phyloP scores from a whole-genome alignment of 2,888 invertebrate species.

The Meteorus cinctellus region DNA sequence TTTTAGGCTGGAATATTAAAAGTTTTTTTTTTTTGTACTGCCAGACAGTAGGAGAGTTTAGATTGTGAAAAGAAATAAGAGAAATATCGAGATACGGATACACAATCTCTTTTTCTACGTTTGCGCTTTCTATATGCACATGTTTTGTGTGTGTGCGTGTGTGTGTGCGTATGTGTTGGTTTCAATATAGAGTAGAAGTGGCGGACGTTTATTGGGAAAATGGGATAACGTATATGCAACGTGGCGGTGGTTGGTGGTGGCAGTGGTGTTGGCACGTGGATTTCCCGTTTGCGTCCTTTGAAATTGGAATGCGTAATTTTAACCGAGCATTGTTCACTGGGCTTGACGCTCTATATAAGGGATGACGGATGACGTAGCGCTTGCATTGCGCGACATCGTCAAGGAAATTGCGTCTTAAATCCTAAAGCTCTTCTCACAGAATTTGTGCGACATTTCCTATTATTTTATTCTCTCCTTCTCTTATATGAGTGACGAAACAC shows the following conservation, averaged over 20 bases:
- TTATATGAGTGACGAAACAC: neutral
- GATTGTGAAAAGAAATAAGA: neutral
- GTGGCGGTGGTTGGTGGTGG: slow-evolving; percentile 45
- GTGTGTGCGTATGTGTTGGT: slow-evolving; percentile 1
- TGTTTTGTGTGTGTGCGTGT: neutral
- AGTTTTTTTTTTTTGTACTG: slow-evolving; percentile 6
- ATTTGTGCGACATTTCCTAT: slow-evolving; percentile 28
- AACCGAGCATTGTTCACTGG: slow-evolving; percentile 57
- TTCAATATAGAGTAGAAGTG: slow-evolving; percentile 19
- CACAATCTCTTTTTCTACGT: neutral
- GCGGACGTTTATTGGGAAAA: slow-evolving; percentile 42
- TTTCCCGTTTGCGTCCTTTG: slow-evolving; percentile 55
- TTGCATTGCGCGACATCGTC: slow-evolving; percentile 52
- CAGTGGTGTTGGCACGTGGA: slow-evolving; percentile 46
- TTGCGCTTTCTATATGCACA: neutral
- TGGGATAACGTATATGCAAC: slow-evolving; percentile 33
- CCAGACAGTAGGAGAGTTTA: neutral
- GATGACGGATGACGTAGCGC: slow-evolving; percentile 59
- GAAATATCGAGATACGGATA: neutral
- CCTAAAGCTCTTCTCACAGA: slow-evolving; percentile 35
- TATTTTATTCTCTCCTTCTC: slow-evolving; percentile 13
- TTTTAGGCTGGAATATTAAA: neutral
- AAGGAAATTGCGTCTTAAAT: slow-evolving; percentile 65
- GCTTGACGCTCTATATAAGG: slow-evolving; percentile 42
- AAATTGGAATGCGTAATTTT: slow-evolving; percentile 68